phyloP scores from a whole-genome alignment of 2,113 vertebrate genomes.

The Anhinga rufa region DNA sequence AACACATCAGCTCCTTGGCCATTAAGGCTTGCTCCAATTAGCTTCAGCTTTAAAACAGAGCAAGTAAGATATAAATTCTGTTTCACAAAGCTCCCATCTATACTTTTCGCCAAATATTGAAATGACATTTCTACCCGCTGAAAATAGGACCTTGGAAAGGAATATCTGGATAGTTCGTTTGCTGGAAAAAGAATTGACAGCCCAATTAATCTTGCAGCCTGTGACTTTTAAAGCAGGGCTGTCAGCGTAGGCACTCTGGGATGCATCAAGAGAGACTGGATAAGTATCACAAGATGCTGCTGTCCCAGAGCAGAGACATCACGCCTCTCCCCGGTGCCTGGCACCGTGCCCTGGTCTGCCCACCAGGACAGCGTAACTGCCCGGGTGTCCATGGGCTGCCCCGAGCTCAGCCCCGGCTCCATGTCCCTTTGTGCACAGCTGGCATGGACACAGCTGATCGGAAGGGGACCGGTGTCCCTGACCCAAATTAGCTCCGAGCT shows the following conservation, averaged over 20 bases:
- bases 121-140: background rate
- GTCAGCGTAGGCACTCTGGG: background rate
- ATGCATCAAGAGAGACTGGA: background rate
- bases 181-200: slow-evolving; percentile 13
- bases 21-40: background rate
- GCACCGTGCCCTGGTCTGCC: background rate
- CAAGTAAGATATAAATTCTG: background rate
- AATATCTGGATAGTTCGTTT: background rate
- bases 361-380: background rate
- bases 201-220: background rate
- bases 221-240: background rate
- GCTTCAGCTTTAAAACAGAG: background rate
- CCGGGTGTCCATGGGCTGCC: background rate
- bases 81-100: background rate
- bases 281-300: background rate
- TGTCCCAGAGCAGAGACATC: background rate
- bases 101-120: background rate
- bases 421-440: background rate
- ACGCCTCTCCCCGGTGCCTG: background rate
- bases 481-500: background rate
- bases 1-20: background rate
- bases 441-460: background rate
- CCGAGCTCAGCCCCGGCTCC: background rate
- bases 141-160: background rate
- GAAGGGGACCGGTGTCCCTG: background rate